Base-by-base conservation (phyloP, 1,140 invertebrate genomes). In the Cepaea nemoralis region DNA sequence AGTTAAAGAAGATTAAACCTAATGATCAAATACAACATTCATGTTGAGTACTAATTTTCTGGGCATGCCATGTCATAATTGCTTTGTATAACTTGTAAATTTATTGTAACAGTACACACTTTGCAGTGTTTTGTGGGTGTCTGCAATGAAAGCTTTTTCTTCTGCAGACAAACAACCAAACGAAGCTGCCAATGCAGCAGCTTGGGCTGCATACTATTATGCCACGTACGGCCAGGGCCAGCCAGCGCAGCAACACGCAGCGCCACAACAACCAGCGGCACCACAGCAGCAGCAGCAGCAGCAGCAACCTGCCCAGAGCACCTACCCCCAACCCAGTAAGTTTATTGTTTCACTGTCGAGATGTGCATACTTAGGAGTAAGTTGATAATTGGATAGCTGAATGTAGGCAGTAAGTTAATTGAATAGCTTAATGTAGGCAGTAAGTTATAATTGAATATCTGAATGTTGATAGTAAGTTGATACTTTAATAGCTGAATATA, bases 281-380 rank as follows among this genome's bases (percentile, higher is more conserved):
- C 87, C 84, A 40, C 87, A 85, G 88, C 94, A 94, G 37, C 93
- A 94, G 84, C 95, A 94, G 71, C 95, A 94, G 48, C 88, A 88
- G 75, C 89, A 84, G 31, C 84, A 83, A 35, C 79, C 81, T 27
- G 81, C 76, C 31, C 79, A 83, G 63, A 66, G 45, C 24, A 59
- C 63, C 45, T 82, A 81, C 37, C 67, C 84, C 45, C 84, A 84
- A 66, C 83, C 84, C 27, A 81, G 81, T 83, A 66, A 85, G 82
- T 85, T 70, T 55, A n/a, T n/a, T n/a, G n/a, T n/a, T n/a, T n/a
- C n/a, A n/a, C n/a, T n/a, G n/a, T n/a, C n/a, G n/a, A n/a, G 22
- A 27, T 0, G 67, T 0, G 0, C 67, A 6, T 70, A 33, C 0
- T 70, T 19, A 24, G 19, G 24, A 5, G 19, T n/a, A 1, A 27